Evolutionary conservation across 2,113 vertebrate species (phyloP), one percentile per base, ranked within the genome.

Genomic region (Chaetodon trifascialis): DNA sequence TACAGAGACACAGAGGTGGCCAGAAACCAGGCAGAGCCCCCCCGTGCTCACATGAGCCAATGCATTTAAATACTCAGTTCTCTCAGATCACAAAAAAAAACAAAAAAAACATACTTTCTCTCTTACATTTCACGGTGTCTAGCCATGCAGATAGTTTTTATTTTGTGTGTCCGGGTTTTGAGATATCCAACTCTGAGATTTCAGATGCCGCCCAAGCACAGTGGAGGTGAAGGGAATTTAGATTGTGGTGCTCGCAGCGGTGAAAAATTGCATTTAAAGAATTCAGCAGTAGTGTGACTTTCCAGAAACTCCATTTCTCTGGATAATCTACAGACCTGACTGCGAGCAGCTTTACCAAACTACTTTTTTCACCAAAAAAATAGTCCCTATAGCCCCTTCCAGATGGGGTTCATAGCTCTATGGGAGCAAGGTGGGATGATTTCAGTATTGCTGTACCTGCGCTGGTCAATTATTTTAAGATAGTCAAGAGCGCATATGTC

Each of bases 181-280:
- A 52, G n/a, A 44, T 52, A 62, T 49, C 54, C 58, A 78, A 44
- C 44, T 25, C 25, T 46, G 21, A 47, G 51, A 73, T 68, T 44
- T 73, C 30, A 54, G 54, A 25, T 69, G 7, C 51, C 11, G 25
- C 15, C 54, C 9, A 10, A 15, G 47, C 19, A 38, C 64, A 40
- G 40, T 73, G 64, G 34, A 69, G 71, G n/a, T 47, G 34, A 30
- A 21, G 34, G 23, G 10, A 70, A 70, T 44, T 58, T 56, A 7
- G 58, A 64, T 40, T 82, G 69, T 52, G 69, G 34, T 52, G 58
- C 52, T 75, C 80, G 75, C 51, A 74, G 69, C 42, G 58, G 69
- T 69, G 56, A 79, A 82, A 79, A 79, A 70, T 82, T 63, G 51
- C 74, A 69, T 78, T 73, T 36, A 51, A 49, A 76, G 81, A 73